Evolutionary conservation across 2,888 invertebrate genomes (phyloP), one percentile per base, ranked within the genome.

Genomic region (Drosophila glabriapex): DNA sequence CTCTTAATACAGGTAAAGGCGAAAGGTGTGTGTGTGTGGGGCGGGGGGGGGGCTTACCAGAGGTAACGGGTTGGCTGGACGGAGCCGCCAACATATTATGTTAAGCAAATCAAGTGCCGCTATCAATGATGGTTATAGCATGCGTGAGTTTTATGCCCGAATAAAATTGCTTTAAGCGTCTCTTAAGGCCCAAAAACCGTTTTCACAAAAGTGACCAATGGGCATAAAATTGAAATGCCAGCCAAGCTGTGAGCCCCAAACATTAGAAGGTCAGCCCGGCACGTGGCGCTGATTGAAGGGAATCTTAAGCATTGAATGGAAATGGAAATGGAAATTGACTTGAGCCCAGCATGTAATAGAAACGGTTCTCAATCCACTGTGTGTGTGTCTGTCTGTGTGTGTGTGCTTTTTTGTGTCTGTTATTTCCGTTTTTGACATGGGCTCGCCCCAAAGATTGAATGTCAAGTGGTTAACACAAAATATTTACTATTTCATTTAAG

Each of bases 111-210:
- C 72, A 88, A 80, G 74, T 82, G 70, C 46, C 62, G 56, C 63
- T 39, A 52, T 84, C 81, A 61, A 71, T 83, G 66, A 80, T 83
- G 76, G 61, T 88, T 85, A 90, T 82, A 60, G 68, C 73, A 85
- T 71, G 80, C 80, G 78, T 80, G 68, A 62, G 72, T 54, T 82
- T 85, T 87, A 85, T 78, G 75, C 65, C 50, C 70, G 46, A 75
- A 85, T 85, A 78, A 85, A 82, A 74, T 70, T 6, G 74, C 71
- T 74, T 66, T 64, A 77, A 68, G 68, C 64, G 62, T 16, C 55
- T 60, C 58, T 41, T 81, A 55, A 60, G 43, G 41, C 68, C 25
- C 46, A 28, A 37, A 50, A 76, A 67, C 58, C 58, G 41, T 41
- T 68, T 71, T 68, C 55, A 29, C 14, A 41, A 62, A 75, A 73